A percentile compares a stretch with the other conserved stretches of the same genome.
Conservation (phyloP, 2,113 vertebrate species). For the Xenus cinereus region DNA sequence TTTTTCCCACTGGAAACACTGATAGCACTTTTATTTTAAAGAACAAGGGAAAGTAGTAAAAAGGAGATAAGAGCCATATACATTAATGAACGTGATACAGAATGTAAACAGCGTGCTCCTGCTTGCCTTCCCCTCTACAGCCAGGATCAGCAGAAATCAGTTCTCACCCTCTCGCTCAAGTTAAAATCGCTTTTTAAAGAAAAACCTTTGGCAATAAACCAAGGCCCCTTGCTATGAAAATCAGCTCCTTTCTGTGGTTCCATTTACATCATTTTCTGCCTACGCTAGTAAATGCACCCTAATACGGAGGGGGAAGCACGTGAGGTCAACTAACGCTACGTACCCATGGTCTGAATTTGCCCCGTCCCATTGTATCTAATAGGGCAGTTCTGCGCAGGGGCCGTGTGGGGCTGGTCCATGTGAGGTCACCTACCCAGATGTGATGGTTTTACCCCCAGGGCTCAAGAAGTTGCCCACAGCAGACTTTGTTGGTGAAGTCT, state of each 20-base stretch:
- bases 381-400: neutral
- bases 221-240: neutral
- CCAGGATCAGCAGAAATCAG: neutral
- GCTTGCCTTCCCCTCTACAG: neutral
- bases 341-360: neutral
- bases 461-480: neutral
- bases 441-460: neutral
- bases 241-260: neutral
- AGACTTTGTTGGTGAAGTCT: neutral
- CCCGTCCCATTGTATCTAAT: fast-evolving
- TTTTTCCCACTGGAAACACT: neutral
- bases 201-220: neutral
- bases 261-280: neutral
- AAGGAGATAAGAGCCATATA: neutral
- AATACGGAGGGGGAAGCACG: neutral
- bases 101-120: neutral
- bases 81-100: neutral
- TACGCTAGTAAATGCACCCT: neutral
- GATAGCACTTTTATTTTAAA: neutral
- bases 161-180: neutral
- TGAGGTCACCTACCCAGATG: neutral
- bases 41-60: neutral
- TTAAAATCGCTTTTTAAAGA: neutral
- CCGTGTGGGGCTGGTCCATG: fast-evolving
- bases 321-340: fast-evolving